Evolutionary conservation across 2,113 vertebrate genomes (phyloP).

Genomic region (Petrocephalus microphthalmus): DNA sequence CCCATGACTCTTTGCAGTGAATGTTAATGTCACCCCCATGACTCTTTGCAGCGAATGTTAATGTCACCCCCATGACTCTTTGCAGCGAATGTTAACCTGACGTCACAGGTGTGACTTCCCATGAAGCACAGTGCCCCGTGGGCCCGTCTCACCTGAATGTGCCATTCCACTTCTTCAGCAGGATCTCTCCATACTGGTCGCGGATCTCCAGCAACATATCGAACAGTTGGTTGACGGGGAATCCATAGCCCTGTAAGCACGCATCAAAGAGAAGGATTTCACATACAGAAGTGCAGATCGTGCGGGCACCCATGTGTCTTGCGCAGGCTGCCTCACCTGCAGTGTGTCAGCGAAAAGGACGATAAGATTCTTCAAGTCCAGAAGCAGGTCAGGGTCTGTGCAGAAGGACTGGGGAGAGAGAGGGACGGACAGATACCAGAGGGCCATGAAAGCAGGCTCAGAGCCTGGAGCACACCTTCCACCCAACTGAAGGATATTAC

Average conservation of each 20-base stretch:
- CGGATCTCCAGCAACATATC: slow-evolving; percentile 94
- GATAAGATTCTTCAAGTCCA: slow-evolving; percentile 96
- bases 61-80: background rate
- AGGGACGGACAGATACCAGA: background rate
- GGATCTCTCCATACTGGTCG: slow-evolving; percentile 90
- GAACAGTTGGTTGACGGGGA: slow-evolving; percentile 89
- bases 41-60: background rate
- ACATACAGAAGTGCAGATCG: background rate
- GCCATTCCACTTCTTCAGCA: slow-evolving; percentile 87
- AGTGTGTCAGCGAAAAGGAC: slow-evolving; percentile 94
- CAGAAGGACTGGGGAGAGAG: slow-evolving; percentile 78
- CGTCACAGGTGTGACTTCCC: background rate
- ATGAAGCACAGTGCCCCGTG: background rate
- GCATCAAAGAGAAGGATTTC: background rate
- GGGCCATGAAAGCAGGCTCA: background rate
- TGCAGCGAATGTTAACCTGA: background rate
- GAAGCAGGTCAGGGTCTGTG: slow-evolving; percentile 83
- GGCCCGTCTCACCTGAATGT: slow-evolving; percentile 74
- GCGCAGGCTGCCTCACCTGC: slow-evolving; percentile 61
- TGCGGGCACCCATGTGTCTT: background rate
- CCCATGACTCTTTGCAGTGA: background rate
- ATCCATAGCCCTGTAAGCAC: slow-evolving; percentile 77
- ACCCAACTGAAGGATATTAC: background rate
- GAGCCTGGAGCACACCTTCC: background rate
- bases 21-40: background rate